Percentiles rank a stretch among this genome's conserved stretches.
These are phyloP conservation scores for Drosophila repletoides DNA, from an alignment of 1,140 invertebrate genomes.

Conservation along the genomic window DNA sequence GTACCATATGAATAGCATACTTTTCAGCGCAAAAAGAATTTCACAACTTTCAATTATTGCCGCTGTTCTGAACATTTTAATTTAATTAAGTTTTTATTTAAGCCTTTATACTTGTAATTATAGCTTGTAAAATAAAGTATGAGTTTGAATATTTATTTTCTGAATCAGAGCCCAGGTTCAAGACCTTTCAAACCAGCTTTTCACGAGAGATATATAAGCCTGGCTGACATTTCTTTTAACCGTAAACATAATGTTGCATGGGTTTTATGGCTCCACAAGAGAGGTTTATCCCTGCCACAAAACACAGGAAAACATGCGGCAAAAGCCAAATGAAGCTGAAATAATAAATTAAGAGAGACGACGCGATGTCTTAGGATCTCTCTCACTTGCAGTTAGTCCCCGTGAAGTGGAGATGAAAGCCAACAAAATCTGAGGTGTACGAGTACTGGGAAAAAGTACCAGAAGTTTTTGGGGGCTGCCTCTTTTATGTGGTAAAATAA, in stretches of 20 bases:
- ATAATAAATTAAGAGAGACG: constrained; percentile 74
- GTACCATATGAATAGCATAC: neutral
- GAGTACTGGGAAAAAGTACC: neutral
- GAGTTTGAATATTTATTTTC: neutral
- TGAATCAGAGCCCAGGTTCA: neutral
- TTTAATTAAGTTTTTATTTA: neutral
- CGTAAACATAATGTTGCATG: constrained; percentile 67
- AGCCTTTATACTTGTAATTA: too few relatives aligned
- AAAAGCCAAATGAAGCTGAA: constrained; percentile 61
- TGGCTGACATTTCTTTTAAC: constrained; percentile 51
- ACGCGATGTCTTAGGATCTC: constrained; percentile 32
- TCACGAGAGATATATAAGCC: constrained; percentile 27
- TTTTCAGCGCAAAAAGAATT: neutral
- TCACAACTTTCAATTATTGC: neutral
- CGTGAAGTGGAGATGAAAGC: constrained; percentile 25
- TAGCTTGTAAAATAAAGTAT: too few relatives aligned
- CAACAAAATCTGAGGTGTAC: constrained; percentile 48
- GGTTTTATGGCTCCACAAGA: constrained; percentile 62
- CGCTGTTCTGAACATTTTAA: neutral
- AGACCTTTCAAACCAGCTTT: neutral
- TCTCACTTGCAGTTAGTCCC: constrained; percentile 39
- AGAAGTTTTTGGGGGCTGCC: neutral
- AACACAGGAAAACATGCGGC: constrained; percentile 20
- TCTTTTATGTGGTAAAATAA: constrained; percentile 36
- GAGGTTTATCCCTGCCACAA: constrained; percentile 42